These are phyloP conservation scores for Apaloderma vittatum DNA, from an alignment of 2,113 vertebrate species.

Conservation along the genomic window DNA sequence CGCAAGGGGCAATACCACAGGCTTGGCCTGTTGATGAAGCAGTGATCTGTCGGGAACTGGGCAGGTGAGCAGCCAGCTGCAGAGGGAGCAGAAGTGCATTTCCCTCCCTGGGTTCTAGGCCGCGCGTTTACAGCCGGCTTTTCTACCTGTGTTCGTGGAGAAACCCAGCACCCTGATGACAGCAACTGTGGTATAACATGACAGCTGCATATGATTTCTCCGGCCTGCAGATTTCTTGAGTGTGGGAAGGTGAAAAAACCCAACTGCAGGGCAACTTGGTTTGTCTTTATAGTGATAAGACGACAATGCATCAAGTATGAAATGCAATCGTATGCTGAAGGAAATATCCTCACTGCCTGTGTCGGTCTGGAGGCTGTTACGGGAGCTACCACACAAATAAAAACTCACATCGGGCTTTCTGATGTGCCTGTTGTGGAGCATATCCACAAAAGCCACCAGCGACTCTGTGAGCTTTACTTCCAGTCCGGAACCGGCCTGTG, in stretches of 20 bases:
- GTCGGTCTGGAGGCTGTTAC: background rate
- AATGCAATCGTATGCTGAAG: background rate
- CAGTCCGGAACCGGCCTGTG: background rate
- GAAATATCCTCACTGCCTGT: background rate
- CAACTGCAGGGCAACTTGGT: background rate
- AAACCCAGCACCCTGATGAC: background rate
- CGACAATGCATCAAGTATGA: background rate
- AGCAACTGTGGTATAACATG: background rate
- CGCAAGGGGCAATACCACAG: background rate
- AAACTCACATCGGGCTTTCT: background rate
- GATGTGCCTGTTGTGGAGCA: background rate
- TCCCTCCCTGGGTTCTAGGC: background rate
- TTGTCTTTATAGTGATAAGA: background rate
- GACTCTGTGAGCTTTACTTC: background rate
- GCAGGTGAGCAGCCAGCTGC: background rate
- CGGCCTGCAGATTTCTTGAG: background rate
- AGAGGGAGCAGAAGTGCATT: background rate
- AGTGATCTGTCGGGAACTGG: background rate
- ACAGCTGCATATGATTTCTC: background rate
- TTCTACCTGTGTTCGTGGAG: background rate
- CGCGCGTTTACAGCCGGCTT: background rate
- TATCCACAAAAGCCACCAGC: background rate
- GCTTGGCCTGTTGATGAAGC: background rate
- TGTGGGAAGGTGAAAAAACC: background rate
- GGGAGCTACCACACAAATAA: background rate